Conservation (phyloP, 2,888 invertebrate species). For the Opisthograptis luteolata region DNA sequence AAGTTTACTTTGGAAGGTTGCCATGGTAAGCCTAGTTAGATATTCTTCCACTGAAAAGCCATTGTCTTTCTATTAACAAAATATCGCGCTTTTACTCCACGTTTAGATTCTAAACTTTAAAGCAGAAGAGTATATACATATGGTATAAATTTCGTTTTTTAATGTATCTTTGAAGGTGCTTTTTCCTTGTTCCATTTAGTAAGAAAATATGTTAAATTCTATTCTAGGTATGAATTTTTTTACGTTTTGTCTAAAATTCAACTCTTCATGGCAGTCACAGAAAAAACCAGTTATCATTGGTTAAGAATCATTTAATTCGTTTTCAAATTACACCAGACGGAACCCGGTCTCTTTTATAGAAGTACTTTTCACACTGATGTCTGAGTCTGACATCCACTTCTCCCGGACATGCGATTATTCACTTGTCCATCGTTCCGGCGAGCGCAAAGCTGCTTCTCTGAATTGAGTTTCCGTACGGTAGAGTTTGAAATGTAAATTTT, state of each 20-base stretch:
- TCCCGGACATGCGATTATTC: conserved; percentile 47
- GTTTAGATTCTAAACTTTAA: too few species aligned
- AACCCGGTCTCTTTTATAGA: conserved; percentile 5
- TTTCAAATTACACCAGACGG: neutral
- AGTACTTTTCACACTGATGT: neutral
- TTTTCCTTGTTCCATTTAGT: neutral
- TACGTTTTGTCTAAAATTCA: too few species aligned
- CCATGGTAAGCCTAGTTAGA: too few species aligned
- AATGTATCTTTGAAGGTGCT: too few species aligned
- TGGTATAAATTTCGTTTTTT: too few species aligned
- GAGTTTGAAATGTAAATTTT: conserved; percentile 47
- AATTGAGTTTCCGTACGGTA: conserved; percentile 46
- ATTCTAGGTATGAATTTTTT: too few species aligned
- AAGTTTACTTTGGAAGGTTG: too few species aligned
- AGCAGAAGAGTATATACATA: too few species aligned
- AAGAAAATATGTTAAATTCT: neutral
- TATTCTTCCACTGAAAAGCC: too few species aligned
- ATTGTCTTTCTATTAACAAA: too few species aligned
- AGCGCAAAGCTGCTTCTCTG: conserved; percentile 34
- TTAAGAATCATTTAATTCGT: neutral
- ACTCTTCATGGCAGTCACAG: too few species aligned
- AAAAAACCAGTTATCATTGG: neutral
- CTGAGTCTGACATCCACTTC: conserved; percentile 22
- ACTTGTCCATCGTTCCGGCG: conserved; percentile 41
- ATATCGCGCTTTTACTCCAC: too few species aligned